A percentile compares a stretch with the other conserved stretches of the same genome.
phyloP scores from a whole-genome alignment of 2,113 vertebrate genomes.

The Arenaria interpres region DNA sequence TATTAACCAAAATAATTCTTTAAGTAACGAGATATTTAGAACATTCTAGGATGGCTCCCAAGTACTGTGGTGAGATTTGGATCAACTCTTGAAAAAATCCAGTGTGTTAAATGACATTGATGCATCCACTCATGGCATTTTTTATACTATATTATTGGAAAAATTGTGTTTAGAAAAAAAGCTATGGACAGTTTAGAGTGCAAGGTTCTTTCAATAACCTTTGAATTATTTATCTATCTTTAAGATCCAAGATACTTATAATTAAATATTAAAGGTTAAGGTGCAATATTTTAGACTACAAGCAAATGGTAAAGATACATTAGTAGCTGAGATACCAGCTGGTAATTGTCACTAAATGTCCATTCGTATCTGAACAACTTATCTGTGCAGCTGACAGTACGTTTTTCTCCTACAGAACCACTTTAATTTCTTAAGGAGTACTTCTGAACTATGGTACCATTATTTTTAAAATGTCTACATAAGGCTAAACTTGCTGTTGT shows the following conservation, averaged over 20 bases:
- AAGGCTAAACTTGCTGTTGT: background rate
- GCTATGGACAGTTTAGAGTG: background rate
- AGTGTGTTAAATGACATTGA: background rate
- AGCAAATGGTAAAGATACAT: background rate
- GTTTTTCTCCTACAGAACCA: background rate
- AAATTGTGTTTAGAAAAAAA: background rate
- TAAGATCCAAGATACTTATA: background rate
- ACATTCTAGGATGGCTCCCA: background rate
- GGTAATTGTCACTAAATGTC: background rate
- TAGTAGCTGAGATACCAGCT: background rate
- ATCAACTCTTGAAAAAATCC: background rate
- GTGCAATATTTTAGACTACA: background rate
- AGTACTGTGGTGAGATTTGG: background rate
- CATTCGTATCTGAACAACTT: background rate
- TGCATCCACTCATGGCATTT: background rate
- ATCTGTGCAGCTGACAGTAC: background rate
- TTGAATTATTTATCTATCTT: conserved; percentile 8
- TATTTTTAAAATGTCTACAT: background rate
- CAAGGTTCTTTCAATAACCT: background rate
- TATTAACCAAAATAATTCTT: background rate
- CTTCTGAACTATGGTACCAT: background rate
- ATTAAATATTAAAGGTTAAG: conserved; percentile 49
- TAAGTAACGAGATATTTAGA: background rate
- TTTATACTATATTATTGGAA: background rate
- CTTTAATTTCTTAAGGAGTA: background rate